A percentile compares a stretch with the other conserved stretches of the same genome.
phyloP scores from a whole-genome alignment of 2,113 vertebrate species.

The Macquaria australasica region DNA sequence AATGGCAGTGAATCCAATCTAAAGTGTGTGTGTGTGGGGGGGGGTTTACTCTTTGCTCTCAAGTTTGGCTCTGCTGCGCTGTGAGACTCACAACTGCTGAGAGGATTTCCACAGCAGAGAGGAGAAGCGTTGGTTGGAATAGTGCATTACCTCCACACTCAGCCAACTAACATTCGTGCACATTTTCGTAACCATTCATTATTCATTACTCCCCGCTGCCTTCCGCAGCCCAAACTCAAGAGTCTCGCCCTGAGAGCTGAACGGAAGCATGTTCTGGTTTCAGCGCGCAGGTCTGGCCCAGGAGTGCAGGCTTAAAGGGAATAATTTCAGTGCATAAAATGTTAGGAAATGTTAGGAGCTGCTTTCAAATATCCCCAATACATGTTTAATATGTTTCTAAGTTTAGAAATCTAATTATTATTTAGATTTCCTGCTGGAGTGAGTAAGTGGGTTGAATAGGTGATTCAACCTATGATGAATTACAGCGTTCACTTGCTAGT shows the following conservation, averaged over 20 bases:
- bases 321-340: conserved; percentile 15
- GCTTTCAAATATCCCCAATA: conserved; percentile 33
- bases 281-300: conserved; percentile 18
- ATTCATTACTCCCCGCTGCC: conserved; percentile 64
- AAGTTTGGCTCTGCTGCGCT: conserved; percentile 33
- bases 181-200: conserved; percentile 66
- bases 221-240: conserved; percentile 54
- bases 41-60: conserved; percentile 16
- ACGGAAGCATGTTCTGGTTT: conserved; percentile 48
- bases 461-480: background rate
- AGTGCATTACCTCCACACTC: conserved; percentile 50
- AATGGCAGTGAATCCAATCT: conserved; percentile 45
- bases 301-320: conserved; percentile 20
- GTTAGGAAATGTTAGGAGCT: background rate
- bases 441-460: background rate
- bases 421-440: background rate
- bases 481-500: background rate
- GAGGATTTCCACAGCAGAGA: conserved; percentile 57
- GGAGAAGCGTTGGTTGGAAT: conserved; percentile 34
- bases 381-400: conserved; percentile 50
- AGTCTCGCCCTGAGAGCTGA: conserved; percentile 26
- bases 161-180: conserved; percentile 50
- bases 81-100: conserved; percentile 23
- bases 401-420: conserved; percentile 30
- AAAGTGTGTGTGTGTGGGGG: conserved; percentile 9